Percentiles rank a stretch among this genome's conserved stretches.
These are phyloP conservation scores for Dinoponera quadriceps DNA, from an alignment of 1,140 invertebrate species.

Conservation along the genomic window DNA sequence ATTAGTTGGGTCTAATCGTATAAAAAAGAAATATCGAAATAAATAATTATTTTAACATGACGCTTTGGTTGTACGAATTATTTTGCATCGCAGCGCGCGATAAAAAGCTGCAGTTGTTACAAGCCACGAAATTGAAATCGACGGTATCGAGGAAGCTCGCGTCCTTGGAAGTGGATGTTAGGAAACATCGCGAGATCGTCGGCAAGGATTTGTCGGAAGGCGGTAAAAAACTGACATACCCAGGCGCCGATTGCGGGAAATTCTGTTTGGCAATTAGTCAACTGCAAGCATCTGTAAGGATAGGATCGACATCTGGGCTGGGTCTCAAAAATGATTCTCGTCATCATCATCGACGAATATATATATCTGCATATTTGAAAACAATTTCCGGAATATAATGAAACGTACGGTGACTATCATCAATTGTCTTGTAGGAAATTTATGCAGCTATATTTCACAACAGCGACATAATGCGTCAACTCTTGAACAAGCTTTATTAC, in stretches of 20 bases:
- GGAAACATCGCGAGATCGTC: constrained; percentile 85
- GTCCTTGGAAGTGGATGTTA: constrained; percentile 86
- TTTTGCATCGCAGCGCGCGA: constrained; percentile 84
- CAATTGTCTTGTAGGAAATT: constrained; percentile 83
- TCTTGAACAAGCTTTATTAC: constrained; percentile 86
- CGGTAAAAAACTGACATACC: constrained; percentile 86
- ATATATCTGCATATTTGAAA: too few species aligned
- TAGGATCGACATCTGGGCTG: constrained; percentile 48
- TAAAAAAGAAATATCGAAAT: not conserved
- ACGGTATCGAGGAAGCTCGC: constrained; percentile 86
- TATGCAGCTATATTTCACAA: constrained; percentile 86
- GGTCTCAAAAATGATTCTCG: constrained; percentile 34
- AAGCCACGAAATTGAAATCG: constrained; percentile 86
- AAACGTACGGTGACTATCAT: constrained; percentile 23
- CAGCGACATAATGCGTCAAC: constrained; percentile 87
- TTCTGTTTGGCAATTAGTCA: constrained; percentile 87
- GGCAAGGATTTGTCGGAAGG: constrained; percentile 86
- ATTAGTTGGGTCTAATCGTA: not conserved
- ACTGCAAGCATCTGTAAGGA: constrained; percentile 84
- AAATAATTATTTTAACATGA: constrained; percentile 38
- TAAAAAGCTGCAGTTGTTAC: constrained; percentile 86
- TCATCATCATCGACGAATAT: too few species aligned
- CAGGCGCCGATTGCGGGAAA: constrained; percentile 85
- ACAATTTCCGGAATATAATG: constrained; percentile 43
- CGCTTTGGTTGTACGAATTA: constrained; percentile 12